Percentiles rank a stretch among this genome's conserved stretches.
phyloP scores from a whole-genome alignment of 2,797 vertebrate species.

The Halcyon badia region DNA sequence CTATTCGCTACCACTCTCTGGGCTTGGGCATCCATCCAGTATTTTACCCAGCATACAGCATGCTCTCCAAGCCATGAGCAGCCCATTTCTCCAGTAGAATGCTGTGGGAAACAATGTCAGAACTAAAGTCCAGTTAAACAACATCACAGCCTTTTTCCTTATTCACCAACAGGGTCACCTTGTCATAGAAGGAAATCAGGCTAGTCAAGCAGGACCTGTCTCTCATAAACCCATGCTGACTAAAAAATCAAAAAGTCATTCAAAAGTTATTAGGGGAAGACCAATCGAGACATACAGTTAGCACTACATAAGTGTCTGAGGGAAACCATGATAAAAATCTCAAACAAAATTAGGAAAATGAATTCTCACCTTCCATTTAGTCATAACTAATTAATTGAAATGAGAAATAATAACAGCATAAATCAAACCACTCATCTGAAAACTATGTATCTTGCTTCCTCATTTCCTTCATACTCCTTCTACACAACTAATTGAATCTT shows the following conservation, averaged over 20 bases:
- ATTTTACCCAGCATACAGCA: background rate
- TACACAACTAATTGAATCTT: background rate
- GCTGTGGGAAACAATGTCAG: background rate
- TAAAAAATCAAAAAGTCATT: background rate
- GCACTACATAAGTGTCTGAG: background rate
- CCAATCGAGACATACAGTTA: background rate
- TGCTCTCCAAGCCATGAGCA: background rate
- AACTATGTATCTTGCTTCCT: background rate
- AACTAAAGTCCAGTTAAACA: background rate
- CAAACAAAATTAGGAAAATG: background rate
- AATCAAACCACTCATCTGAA: background rate
- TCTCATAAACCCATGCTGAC: background rate
- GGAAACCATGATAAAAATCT: background rate
- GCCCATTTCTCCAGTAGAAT: background rate
- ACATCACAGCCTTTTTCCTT: background rate
- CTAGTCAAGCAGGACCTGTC: background rate
- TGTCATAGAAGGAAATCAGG: background rate
- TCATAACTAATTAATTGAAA: background rate
- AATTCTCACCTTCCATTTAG: background rate
- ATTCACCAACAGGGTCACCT: background rate
- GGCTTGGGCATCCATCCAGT: background rate
- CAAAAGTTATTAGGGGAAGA: background rate
- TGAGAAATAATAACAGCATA: background rate
- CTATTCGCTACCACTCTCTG: background rate
- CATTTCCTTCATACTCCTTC: background rate